Evolutionary conservation across 2,888 invertebrate genomes (phyloP).

Genomic region (Emesis russula): DNA sequence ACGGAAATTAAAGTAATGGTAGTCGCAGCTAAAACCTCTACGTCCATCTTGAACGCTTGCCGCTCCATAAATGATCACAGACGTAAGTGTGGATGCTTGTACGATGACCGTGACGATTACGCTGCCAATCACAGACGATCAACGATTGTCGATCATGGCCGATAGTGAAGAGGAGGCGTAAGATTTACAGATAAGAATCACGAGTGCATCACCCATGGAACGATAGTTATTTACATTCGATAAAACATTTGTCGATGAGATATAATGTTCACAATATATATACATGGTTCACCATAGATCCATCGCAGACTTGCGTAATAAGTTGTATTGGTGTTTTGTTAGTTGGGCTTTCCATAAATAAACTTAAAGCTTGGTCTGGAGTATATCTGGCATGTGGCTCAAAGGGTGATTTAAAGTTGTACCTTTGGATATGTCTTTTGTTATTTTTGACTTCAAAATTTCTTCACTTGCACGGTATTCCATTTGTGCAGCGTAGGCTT

Average conservation of each 20-base stretch:
- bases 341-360: constrained; percentile 47
- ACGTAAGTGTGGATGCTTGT: constrained; percentile 3
- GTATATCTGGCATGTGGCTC: constrained; percentile 23
- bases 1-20: not conserved
- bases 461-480: constrained; percentile 23
- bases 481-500: constrained; percentile 35
- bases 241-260: too few species aligned
- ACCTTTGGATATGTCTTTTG: constrained; percentile 22
- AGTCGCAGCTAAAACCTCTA: not conserved
- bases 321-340: constrained; percentile 60
- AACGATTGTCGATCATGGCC: not conserved
- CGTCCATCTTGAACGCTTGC: not conserved
- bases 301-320: constrained; percentile 57
- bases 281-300: too few species aligned
- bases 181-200: too few species aligned
- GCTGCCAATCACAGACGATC: constrained; percentile 7
- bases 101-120: constrained; percentile 7
- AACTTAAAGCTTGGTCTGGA: constrained; percentile 16
- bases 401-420: constrained; percentile 7
- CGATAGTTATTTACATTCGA: too few species aligned
- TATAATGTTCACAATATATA: too few species aligned
- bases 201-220: too few species aligned
- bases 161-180: too few species aligned
- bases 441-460: constrained; percentile 19
- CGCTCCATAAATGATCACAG: constrained; percentile 3